phyloP scores from a whole-genome alignment of 2,888 invertebrate species.

The Drosophila falleni region DNA sequence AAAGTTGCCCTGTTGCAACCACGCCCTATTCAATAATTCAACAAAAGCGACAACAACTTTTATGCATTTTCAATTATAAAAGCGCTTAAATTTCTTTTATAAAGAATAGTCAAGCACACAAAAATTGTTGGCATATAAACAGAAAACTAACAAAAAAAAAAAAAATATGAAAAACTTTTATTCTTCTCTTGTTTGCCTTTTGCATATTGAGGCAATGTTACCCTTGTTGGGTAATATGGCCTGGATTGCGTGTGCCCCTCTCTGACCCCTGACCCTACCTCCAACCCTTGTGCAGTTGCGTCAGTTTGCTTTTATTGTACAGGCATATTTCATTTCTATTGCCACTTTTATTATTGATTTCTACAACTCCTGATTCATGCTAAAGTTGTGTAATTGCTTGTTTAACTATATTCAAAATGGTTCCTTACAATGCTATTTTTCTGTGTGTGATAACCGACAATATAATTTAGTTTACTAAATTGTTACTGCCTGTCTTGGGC shows the following conservation, averaged over 20 bases:
- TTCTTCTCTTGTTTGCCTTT: slow-evolving; percentile 4
- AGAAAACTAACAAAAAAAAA: slow-evolving; percentile 26
- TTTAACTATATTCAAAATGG: slow-evolving; percentile 47
- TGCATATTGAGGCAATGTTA: slow-evolving; percentile 60
- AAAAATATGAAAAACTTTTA: slow-evolving; percentile 20
- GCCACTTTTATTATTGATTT: slow-evolving; percentile 67
- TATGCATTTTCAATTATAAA: slow-evolving; percentile 74
- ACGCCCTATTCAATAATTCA: slow-evolving; percentile 77
- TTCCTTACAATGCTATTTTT: slow-evolving; percentile 19
- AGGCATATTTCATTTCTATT: slow-evolving; percentile 62
- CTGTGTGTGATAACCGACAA: slow-evolving; percentile 52
- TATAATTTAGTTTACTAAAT: slow-evolving; percentile 29
- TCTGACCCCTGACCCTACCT: background rate
- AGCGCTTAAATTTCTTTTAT: slow-evolving; percentile 59
- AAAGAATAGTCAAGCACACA: slow-evolving; percentile 37
- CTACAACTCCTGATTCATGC: slow-evolving; percentile 41
- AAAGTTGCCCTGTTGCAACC: slow-evolving; percentile 43
- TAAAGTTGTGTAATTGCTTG: slow-evolving; percentile 49
- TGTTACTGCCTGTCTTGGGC: slow-evolving; percentile 25
- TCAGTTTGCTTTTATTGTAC: slow-evolving; percentile 25
- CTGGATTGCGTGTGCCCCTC: slow-evolving; percentile 61
- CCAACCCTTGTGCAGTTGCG: slow-evolving; percentile 5
- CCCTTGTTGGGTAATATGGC: slow-evolving; percentile 74
- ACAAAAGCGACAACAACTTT: slow-evolving; percentile 67
- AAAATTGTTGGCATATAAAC: slow-evolving; percentile 16